Conservation (phyloP, 2,888 invertebrate genomes). For the Hypselothyrea guttata region DNA sequence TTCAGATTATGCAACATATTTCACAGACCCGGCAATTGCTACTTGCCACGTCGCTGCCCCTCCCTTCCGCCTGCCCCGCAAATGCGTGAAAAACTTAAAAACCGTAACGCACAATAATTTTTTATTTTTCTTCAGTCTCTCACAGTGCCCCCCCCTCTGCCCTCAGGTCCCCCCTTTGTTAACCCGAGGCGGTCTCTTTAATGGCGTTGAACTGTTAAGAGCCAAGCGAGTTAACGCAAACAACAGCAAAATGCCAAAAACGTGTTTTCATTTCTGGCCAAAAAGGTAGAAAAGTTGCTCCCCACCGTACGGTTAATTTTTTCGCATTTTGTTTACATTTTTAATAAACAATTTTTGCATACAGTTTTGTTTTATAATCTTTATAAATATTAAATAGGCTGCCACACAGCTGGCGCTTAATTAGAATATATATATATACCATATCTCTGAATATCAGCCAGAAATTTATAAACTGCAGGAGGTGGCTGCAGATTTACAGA, state of each 20-base stretch:
- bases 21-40: conserved; percentile 6
- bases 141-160: too few species aligned
- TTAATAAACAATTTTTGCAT: conserved; percentile 53
- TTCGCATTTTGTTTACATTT: conserved; percentile 61
- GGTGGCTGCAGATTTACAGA: conserved; percentile 1
- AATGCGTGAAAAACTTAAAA: conserved; percentile 45
- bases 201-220: conserved; percentile 35
- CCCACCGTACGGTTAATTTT: conserved; percentile 14
- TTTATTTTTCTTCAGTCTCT: conserved; percentile 14
- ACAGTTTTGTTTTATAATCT: conserved; percentile 33
- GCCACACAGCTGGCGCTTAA: conserved; percentile 31
- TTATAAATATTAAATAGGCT: conserved; percentile 64
- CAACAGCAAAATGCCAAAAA: conserved; percentile 27
- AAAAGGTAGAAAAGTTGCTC: conserved; percentile 30
- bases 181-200: conserved; percentile 25
- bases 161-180: background rate
- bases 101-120: conserved; percentile 46
- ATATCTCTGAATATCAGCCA: conserved; percentile 12
- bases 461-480: conserved; percentile 27
- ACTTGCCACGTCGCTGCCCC: too few species aligned
- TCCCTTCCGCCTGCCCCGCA: conserved; percentile 2
- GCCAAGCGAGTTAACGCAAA: conserved; percentile 3
- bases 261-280: conserved; percentile 41
- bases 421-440: conserved; percentile 45
- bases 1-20: conserved; percentile 54